Evolutionary conservation across 2,113 vertebrate species (phyloP), one percentile per base, ranked within the genome.

Genomic region (Elephantulus edwardii): DNA sequence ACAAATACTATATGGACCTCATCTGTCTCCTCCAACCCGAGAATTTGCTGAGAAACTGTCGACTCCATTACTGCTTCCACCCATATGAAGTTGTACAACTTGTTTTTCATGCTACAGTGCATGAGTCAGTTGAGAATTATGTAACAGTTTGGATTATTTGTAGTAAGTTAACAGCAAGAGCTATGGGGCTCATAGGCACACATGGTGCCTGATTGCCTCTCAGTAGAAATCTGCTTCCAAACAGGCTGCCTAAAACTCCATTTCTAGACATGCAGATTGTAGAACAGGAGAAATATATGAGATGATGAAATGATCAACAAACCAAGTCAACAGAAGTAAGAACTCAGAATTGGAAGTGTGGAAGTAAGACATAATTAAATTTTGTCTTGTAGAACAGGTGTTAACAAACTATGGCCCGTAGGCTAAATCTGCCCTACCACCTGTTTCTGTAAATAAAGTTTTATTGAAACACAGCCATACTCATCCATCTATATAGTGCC

Each of bases 61-160:
- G n/a, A 62, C 44, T 77, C 40, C 50, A 38, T 72, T 58, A n/a
- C 78, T 93, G 60, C 40, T 93, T 86, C 86, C 42, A 86, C 56
- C 35, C 68, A 30, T 30, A 64, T 28, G 16, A 84, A 28, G 74
- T 58, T 17, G 46, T 72, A 42, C 66, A 92, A 90, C 83, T 90
- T 95, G 87, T 82, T 95, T 88, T 62, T 54, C 88, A 90, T 38
- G 30, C 87, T 74, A 58, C 68, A 77, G 90, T 66, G 64, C 60
- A 52, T 93, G 94, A 95, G 80, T 93, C 92, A 87, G 52, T 75
- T 66, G 44, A 90, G 83, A 77, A 84, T 93, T 95, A 83, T 54
- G 20, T 86, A 95, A 93, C 44, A 81, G 56, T 78, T 44, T 88
- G 68, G 71, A 91, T n/a, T 19, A 46, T 46, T 72, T 46, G 66